phyloP scores from a whole-genome alignment of 2,797 vertebrate genomes.

The Helicolenus hilgendorfi region DNA sequence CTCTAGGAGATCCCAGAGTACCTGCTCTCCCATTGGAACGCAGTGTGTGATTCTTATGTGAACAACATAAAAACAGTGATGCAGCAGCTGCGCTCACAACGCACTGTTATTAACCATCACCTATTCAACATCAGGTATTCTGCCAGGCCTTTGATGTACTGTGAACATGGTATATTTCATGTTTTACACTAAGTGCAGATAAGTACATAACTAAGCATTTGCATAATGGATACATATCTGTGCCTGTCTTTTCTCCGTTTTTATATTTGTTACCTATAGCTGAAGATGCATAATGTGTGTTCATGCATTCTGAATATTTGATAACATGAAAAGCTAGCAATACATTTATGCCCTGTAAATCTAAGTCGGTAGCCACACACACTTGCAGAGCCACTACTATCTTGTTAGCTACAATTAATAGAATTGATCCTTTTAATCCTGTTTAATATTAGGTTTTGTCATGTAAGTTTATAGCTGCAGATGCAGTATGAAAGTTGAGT shows the following conservation, averaged over 20 bases:
- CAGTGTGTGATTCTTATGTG: slow-evolving; percentile 90
- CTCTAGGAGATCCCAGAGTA: slow-evolving; percentile 91
- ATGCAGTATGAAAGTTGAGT: background rate
- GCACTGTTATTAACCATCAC: slow-evolving; percentile 82
- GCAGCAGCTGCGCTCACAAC: slow-evolving; percentile 90
- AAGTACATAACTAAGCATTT: background rate
- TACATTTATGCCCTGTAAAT: background rate
- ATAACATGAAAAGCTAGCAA: background rate
- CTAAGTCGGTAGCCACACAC: background rate
- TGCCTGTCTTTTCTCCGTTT: background rate
- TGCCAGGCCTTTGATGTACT: background rate
- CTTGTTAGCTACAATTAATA: background rate
- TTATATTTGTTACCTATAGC: background rate
- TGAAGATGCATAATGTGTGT: background rate
- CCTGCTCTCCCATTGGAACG: slow-evolving; percentile 92
- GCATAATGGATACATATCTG: background rate
- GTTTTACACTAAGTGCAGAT: background rate
- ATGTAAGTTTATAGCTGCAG: background rate
- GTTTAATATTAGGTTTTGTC: background rate
- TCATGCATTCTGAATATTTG: background rate
- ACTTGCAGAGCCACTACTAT: background rate
- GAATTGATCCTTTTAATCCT: background rate
- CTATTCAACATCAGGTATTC: slow-evolving; percentile 91
- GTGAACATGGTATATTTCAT: background rate
- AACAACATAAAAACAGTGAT: slow-evolving; percentile 90